Base-by-base conservation (phyloP, 1,140 invertebrate species). In the Penaeus chinensis region DNA sequence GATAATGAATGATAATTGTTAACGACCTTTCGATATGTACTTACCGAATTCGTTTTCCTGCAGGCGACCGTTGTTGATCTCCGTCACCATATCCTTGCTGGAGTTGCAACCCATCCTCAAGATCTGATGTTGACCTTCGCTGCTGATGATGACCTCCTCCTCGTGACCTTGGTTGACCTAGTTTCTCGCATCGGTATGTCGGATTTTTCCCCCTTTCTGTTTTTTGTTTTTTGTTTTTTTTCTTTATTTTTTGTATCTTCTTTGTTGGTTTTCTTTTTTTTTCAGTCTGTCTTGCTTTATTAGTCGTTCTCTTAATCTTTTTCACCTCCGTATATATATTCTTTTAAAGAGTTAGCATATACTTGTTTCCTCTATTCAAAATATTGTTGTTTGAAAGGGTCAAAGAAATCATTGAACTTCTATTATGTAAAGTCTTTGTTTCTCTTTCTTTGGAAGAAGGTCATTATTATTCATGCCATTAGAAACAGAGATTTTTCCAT, bases 1-100 rank as follows among this genome's bases (percentile, higher is more conserved):
- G 37, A 42, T 7, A 8, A 42, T 8, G 37, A 8, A 4, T n/a
- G n/a, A n/a, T n/a, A n/a, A n/a, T n/a, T n/a, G n/a, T n/a, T n/a
- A 54, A 54, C 16, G 54, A 54, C 54, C 7, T 42, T 42, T 8
- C 37, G 37, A 42, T 32, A 37, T n/a, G 62, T 60, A 84, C 83
- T 84, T 74, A 84, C 83, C 83, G 61, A 77, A 84, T 13, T 84
- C 54, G 54, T 84, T 84, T 24, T 84, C 74, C 83, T 84, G 83
- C 16, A 84, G n/a, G 61, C 47, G 24, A 19, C 61, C 74, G 61
- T 78, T 84, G 60, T 84, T 66, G 24, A 84, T 84, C 13, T 66
- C 71, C 13, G 83, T 84, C 47, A 84, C 83, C n/a, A 84, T 24
- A 19, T 84, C 83, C 71, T 84, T 84, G 71, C 83, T 84, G 24